Conservation (phyloP, 2,797 vertebrate species). For the Erithacus rubecula region DNA sequence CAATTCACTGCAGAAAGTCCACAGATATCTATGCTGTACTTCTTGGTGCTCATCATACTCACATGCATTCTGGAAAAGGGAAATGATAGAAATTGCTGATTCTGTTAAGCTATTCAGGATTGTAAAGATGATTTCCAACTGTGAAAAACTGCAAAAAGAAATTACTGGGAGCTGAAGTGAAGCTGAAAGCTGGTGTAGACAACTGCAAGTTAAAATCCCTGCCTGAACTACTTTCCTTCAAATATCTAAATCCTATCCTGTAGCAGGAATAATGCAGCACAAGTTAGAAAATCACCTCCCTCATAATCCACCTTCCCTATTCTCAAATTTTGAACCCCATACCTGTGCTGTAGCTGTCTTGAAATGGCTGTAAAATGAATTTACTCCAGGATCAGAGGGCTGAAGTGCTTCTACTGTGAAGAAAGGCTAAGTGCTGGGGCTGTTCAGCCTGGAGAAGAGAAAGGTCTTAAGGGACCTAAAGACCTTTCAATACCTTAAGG, state of each 20-base stretch:
- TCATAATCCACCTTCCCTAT: neutral
- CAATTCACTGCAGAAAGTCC: neutral
- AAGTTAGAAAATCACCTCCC: neutral
- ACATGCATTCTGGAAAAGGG: neutral
- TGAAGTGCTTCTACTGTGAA: neutral
- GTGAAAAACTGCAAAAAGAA: neutral
- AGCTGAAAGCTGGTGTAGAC: neutral
- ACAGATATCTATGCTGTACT: neutral
- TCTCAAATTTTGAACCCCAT: neutral
- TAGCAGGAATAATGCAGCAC: neutral
- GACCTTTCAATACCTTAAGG: neutral
- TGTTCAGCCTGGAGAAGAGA: neutral
- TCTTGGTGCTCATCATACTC: neutral
- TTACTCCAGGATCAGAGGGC: neutral
- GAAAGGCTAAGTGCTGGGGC: neutral
- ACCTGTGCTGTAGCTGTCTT: neutral
- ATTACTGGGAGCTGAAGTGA: neutral
- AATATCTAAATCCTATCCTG: neutral
- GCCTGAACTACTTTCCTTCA: neutral
- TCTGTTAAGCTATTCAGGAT: neutral
- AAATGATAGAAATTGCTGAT: neutral
- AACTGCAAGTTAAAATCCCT: neutral
- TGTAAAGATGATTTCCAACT: neutral
- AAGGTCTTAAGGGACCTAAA: neutral
- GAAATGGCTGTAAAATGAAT: neutral